A percentile compares a stretch with the other conserved stretches of the same genome.
Conservation (phyloP, 1,140 invertebrate species). For the Drosophila subobscura region DNA sequence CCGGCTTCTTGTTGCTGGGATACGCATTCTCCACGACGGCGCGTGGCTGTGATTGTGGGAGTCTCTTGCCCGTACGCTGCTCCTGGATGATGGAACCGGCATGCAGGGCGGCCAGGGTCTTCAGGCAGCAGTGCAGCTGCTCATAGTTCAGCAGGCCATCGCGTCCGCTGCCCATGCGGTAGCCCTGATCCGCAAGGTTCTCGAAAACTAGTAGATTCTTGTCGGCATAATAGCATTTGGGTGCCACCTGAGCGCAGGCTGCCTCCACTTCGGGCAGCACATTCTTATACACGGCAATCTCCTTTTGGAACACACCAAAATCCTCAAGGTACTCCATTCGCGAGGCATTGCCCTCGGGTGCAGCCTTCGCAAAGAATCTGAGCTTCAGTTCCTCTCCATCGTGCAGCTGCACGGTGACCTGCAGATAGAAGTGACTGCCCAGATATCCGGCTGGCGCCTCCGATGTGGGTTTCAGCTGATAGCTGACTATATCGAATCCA, state of each 20-base stretch:
- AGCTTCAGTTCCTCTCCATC: constrained; percentile 44
- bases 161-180: constrained; percentile 71
- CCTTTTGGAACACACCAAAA: constrained; percentile 84
- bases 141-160: constrained; percentile 84
- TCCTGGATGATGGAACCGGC: constrained; percentile 85
- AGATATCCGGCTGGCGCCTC: constrained; percentile 84
- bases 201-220: constrained; percentile 84
- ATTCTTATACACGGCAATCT: constrained; percentile 83
- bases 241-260: constrained; percentile 62
- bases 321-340: constrained; percentile 83
- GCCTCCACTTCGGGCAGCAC: constrained; percentile 78
- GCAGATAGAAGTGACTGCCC: constrained; percentile 83
- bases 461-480: constrained; percentile 57
- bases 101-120: constrained; percentile 85
- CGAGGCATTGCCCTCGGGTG: constrained; percentile 82
- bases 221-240: constrained; percentile 84
- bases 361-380: constrained; percentile 84
- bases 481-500: constrained; percentile 64
- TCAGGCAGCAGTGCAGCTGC: constrained; percentile 84
- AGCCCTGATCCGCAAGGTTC: constrained; percentile 83
- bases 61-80: constrained; percentile 72
- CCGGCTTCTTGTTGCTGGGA: constrained; percentile 66
- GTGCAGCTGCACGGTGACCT: constrained; percentile 39
- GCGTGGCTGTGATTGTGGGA: constrained; percentile 84
- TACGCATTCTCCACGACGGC: constrained; percentile 85